A percentile compares a stretch with the other conserved stretches of the same genome.
These are phyloP conservation scores for Chelonus formosanus DNA, from an alignment of 2,888 invertebrate genomes.

Conservation along the genomic window DNA sequence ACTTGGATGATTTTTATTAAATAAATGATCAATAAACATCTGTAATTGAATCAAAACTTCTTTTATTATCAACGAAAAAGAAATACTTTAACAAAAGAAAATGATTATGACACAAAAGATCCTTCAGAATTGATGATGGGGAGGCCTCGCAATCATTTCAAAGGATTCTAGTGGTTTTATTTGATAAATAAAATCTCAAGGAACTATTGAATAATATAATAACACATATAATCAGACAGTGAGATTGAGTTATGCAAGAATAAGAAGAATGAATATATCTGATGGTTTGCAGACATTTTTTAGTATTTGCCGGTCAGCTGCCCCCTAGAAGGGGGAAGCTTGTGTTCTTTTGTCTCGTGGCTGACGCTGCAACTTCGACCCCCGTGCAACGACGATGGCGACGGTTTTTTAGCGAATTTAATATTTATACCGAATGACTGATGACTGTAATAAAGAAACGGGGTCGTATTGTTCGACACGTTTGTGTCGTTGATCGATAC, in stretches of 20 bases:
- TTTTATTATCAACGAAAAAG: too few species aligned
- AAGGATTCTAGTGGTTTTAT: too few species aligned
- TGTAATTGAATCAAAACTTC: too few species aligned
- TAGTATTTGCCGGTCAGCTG: slow-evolving; percentile 54
- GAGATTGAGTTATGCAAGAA: not conserved
- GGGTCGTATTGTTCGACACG: slow-evolving; percentile 61
- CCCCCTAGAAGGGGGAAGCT: slow-evolving; percentile 41
- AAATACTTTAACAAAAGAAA: too few species aligned
- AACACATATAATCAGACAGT: not conserved
- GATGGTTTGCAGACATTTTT: slow-evolving; percentile 2
- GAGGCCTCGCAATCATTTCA: too few species aligned
- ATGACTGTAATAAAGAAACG: slow-evolving; percentile 64
- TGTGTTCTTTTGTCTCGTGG: slow-evolving; percentile 42
- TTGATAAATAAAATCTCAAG: too few species aligned
- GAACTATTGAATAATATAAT: too few species aligned
- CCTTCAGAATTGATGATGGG: too few species aligned
- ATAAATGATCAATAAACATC: too few species aligned
- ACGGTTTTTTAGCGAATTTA: slow-evolving; percentile 63
- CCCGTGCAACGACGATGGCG: slow-evolving; percentile 43
- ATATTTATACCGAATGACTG: slow-evolving; percentile 66
- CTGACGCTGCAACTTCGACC: slow-evolving; percentile 64
- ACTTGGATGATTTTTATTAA: too few species aligned
- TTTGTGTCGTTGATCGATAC: slow-evolving; percentile 65
- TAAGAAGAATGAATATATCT: not conserved
- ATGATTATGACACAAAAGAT: too few species aligned